These are phyloP conservation scores for Chondrilla cf. caribensis DNA, from an alignment of 37 sponge, comb jelly and placozoan genomes.

Conservation along the genomic window DNA sequence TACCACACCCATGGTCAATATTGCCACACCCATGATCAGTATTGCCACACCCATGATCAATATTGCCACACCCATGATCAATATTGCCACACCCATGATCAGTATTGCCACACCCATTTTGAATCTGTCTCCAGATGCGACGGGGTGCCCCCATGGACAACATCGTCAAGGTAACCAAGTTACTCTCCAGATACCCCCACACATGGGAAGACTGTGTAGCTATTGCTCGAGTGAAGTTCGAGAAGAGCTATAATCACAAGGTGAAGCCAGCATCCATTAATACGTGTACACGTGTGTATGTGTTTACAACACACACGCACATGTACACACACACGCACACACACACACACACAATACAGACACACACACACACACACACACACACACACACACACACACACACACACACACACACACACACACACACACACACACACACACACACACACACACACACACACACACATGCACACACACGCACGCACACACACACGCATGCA, in stretches of 20 bases:
- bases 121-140: no score
- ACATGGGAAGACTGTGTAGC: constrained; percentile 66
- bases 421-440: background rate
- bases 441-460: background rate
- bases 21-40: no score
- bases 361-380: background rate
- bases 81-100: background rate
- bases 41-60: no score
- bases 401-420: background rate
- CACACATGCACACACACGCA: background rate
- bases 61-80: no score
- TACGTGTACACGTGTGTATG: background rate
- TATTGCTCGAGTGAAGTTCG: constrained; percentile 81
- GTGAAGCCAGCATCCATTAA: constrained; percentile 15
- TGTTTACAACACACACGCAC: background rate
- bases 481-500: background rate
- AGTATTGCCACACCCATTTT: background rate
- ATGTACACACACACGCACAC: background rate
- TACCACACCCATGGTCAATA: no score
- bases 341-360: background rate
- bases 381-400: background rate
- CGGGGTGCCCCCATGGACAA: constrained; percentile 42
- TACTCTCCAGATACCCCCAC: constrained; percentile 39
- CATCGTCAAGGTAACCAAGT: constrained; percentile 60
- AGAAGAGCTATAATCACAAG: constrained; percentile 91